Percentiles rank a stretch among this genome's conserved stretches.
These are phyloP conservation scores for Ormyrus rosae DNA, from an alignment of 2,888 invertebrate genomes.

Conservation along the genomic window DNA sequence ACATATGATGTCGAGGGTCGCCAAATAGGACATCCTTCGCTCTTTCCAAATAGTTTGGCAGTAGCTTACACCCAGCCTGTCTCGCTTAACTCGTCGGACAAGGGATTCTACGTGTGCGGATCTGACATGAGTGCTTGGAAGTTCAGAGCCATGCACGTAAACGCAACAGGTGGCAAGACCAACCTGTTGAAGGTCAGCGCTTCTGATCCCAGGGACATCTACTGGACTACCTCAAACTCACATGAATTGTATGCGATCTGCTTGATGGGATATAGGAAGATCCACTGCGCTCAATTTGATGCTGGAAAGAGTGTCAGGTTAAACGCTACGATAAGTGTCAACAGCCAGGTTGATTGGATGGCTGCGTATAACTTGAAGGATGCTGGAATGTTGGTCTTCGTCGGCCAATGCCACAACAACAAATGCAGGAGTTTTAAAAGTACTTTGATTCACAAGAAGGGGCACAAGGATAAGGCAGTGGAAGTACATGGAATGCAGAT, in stretches of 20 bases:
- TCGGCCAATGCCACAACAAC: slow-evolving; percentile 32
- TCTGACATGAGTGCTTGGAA: slow-evolving; percentile 45
- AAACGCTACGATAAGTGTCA: slow-evolving; percentile 23
- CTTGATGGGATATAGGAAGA: slow-evolving; percentile 25
- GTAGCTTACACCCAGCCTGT: slow-evolving; percentile 3
- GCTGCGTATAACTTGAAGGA: slow-evolving; percentile 38
- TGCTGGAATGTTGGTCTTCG: slow-evolving; percentile 24
- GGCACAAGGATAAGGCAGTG: neutral
- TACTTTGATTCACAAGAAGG: neutral
- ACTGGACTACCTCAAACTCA: slow-evolving; percentile 23
- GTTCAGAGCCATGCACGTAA: slow-evolving; percentile 41
- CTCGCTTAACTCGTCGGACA: neutral
- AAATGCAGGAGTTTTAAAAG: slow-evolving; percentile 44
- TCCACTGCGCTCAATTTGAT: slow-evolving; percentile 47
- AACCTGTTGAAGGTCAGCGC: slow-evolving; percentile 43
- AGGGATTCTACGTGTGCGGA: slow-evolving; percentile 44
- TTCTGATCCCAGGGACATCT: slow-evolving; percentile 37
- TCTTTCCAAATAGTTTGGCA: slow-evolving; percentile 27
- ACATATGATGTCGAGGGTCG: slow-evolving; percentile 29
- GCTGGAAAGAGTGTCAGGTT: slow-evolving; percentile 10
- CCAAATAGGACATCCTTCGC: slow-evolving; percentile 6
- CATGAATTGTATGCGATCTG: slow-evolving; percentile 43
- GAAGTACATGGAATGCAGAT: slow-evolving; percentile 33
- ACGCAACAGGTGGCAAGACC: neutral
- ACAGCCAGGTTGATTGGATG: slow-evolving; percentile 29